Percentiles rank a stretch among this genome's conserved stretches.
Evolutionary conservation across 2,888 invertebrate species (phyloP).

Genomic region (Chromoteleia sp.): DNA sequence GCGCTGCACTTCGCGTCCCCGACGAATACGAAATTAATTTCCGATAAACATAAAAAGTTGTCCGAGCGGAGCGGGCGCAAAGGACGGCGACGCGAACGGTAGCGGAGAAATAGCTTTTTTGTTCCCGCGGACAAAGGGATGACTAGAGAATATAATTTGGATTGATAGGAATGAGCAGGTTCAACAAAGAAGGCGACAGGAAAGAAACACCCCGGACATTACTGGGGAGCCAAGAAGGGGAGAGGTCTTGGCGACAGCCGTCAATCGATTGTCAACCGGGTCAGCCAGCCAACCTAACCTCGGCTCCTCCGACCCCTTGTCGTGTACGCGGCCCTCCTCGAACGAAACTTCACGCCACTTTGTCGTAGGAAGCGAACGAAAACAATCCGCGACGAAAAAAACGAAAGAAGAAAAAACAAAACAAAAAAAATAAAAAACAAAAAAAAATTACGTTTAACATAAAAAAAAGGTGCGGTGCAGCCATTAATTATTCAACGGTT

Average conservation of each 20-base stretch:
- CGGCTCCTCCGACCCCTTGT: constrained; percentile 72
- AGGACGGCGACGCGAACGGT: too few relatives aligned
- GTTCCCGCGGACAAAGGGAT: constrained; percentile 36
- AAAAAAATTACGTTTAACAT: constrained; percentile 31
- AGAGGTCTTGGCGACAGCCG: constrained; percentile 85
- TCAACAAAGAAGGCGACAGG: constrained; percentile 66
- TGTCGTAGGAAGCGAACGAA: constrained; percentile 32
- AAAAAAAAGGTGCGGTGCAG: constrained; percentile 13
- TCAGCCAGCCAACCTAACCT: constrained; percentile 83
- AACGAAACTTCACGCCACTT: constrained; percentile 58
- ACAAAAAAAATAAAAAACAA: background rate
- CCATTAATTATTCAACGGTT: constrained; percentile 34
- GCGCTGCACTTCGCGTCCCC: too few relatives aligned
- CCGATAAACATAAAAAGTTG: too few relatives aligned
- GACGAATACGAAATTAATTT: too few relatives aligned
- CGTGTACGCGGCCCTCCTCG: constrained; percentile 52
- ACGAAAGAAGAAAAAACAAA: background rate
- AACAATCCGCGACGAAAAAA: constrained; percentile 22
- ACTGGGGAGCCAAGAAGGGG: constrained; percentile 74
- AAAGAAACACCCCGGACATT: constrained; percentile 69
- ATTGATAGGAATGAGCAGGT: constrained; percentile 63
- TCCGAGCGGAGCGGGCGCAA: too few relatives aligned
- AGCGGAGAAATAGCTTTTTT: too few relatives aligned
- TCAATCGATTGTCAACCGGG: constrained; percentile 85
- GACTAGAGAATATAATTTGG: constrained; percentile 62